These are phyloP conservation scores for Malurus elegans DNA, from an alignment of 2,113 vertebrate genomes.

Conservation along the genomic window DNA sequence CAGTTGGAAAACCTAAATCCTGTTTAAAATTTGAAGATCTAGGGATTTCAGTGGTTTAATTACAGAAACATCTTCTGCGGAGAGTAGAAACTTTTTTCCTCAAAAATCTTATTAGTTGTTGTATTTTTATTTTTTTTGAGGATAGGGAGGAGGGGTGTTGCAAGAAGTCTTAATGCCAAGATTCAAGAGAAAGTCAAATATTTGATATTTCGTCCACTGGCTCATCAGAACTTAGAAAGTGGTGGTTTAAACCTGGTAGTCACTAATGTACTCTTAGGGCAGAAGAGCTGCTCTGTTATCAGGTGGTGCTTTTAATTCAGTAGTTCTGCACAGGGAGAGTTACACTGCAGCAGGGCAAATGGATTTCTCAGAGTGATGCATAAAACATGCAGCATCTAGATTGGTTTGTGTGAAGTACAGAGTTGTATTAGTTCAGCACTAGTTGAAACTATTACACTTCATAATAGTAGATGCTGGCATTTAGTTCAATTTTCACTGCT, in stretches of 20 bases:
- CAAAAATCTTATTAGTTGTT: background rate
- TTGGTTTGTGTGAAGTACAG: background rate
- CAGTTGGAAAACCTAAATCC: background rate
- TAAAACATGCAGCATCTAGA: background rate
- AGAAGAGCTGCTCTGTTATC: background rate
- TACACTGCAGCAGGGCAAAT: background rate
- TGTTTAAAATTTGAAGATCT: background rate
- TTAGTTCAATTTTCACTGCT: background rate
- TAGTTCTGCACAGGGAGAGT: background rate
- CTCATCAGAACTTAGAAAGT: background rate
- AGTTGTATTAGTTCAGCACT: background rate
- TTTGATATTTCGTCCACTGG: background rate
- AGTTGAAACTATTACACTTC: background rate
- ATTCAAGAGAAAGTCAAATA: background rate
- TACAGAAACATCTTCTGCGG: background rate
- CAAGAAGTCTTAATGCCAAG: background rate
- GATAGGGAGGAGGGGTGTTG: background rate
- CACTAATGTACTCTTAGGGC: background rate
- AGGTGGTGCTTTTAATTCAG: background rate
- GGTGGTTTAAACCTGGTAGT: background rate
- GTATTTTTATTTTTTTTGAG: background rate
- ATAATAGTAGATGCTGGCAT: background rate
- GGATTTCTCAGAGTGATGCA: background rate
- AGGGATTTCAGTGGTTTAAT: background rate
- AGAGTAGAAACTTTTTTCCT: background rate